Evolutionary conservation across 2,113 vertebrate species (phyloP).

Genomic region (Tamias sibiricus): DNA sequence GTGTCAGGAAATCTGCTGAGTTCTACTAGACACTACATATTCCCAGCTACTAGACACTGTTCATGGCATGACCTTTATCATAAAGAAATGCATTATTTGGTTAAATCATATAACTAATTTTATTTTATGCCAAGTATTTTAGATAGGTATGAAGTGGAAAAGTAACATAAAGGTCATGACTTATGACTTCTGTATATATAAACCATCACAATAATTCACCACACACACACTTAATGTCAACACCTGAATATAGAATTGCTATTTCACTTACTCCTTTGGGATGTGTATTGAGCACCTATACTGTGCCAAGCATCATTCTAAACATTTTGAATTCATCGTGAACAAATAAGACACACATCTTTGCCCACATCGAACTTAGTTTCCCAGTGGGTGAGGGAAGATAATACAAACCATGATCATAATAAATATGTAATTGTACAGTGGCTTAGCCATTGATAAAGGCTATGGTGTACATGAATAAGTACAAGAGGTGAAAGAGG

Average conservation of each 20-base stretch:
- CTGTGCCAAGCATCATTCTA: neutral
- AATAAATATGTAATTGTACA: neutral
- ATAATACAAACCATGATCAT: neutral
- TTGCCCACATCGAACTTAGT: neutral
- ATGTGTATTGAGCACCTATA: neutral
- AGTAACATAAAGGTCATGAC: neutral
- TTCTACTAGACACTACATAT: neutral
- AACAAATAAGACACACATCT: neutral
- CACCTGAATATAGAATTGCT: neutral
- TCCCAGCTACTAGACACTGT: neutral
- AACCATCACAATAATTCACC: neutral
- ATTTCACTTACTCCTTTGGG: neutral
- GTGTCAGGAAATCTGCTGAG: neutral
- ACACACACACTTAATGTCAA: neutral
- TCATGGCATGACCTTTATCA: neutral
- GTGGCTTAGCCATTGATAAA: neutral
- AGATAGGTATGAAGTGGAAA: neutral
- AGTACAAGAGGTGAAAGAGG: neutral
- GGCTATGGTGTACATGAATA: neutral
- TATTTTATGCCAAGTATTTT: neutral
- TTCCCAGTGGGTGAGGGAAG: neutral
- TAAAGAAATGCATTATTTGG: constrained; percentile 6
- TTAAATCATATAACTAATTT: neutral
- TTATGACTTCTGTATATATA: neutral
- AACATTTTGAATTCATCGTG: neutral